A percentile compares a stretch with the other conserved stretches of the same genome.
These are phyloP conservation scores for Cataglyphis rosenhaueri DNA, from an alignment of 2,888 invertebrate species.

Conservation along the genomic window DNA sequence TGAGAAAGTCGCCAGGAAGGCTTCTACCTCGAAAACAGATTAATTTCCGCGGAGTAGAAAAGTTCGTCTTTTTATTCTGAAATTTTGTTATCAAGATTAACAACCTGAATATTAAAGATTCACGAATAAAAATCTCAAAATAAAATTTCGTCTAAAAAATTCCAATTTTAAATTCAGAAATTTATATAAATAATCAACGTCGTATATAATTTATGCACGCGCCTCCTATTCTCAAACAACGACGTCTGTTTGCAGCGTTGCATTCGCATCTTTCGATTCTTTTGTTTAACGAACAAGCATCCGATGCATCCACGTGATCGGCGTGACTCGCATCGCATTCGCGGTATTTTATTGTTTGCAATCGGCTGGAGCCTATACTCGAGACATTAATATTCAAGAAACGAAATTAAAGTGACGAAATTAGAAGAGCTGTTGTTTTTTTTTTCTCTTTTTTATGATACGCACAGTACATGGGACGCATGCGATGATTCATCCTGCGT, in stretches of 20 bases:
- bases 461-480: not conserved
- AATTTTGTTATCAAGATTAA: not conserved
- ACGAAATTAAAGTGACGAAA: constrained; percentile 43
- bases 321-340: constrained; percentile 71
- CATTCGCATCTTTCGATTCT: constrained; percentile 11
- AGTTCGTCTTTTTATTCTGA: not conserved
- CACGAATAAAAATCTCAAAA: not conserved
- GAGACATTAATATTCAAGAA: constrained; percentile 29
- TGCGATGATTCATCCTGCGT: constrained; percentile 16
- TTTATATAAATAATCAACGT: constrained; percentile 64
- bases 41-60: constrained; percentile 3
- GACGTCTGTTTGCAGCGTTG: constrained; percentile 9
- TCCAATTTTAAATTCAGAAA: constrained; percentile 37
- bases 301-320: constrained; percentile 62
- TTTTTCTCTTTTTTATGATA: not conserved
- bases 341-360: constrained; percentile 67
- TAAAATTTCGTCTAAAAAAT: not conserved
- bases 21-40: constrained; percentile 12
- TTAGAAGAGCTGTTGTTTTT: not conserved
- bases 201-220: constrained; percentile 72
- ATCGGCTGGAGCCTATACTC: not conserved
- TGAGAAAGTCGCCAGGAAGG: constrained; percentile 69
- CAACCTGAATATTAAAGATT: not conserved
- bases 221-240: constrained; percentile 18
- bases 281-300: constrained; percentile 32